Base-by-base conservation (phyloP, 2,797 vertebrate species). In the Pelodytes ibericus region DNA sequence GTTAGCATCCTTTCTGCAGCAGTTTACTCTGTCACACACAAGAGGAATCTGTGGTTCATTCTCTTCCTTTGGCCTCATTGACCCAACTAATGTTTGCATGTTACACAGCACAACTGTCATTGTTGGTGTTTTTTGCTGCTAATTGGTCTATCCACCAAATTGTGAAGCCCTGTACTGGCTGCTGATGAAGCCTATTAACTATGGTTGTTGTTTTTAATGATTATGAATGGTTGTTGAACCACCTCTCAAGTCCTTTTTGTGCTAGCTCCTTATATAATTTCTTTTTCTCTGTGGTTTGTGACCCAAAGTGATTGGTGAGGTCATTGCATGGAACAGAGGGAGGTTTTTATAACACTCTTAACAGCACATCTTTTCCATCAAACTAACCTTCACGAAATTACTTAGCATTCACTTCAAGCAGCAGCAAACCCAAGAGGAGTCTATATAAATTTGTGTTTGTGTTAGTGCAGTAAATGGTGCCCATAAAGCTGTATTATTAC, bases 141-240 rank as follows among this genome's bases (percentile, higher is more conserved):
- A 69, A 69, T 61, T 69, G 65, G 10, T n/a, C 44, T 60, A 60
- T 75, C 29, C 27, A 60, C 26, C 58, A 68, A 60, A 51, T 13
- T 59, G 27, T 62, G 18, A 5, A 8, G 24, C 39, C 30, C 39
- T 20, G n/a, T 25, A 33, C 18, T 11, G 13, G n/a, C 16, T 20
- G 31, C 65, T 70, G 39, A 59, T 68, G 58, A 69, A 68, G 44
- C 18, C 41, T 29, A 51, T 68, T 67, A 47, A 10, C 10, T 8
- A n/a, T n/a, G n/a, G n/a, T n/a, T n/a, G n/a, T n/a, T n/a, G n/a
- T n/a, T n/a, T 8, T 33, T 74, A 75, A 69, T 68, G 41, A 25
- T 33, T 24, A 24, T 30, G 56, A 62, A 61, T 75, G 74, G 16
- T 27, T 57, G 30, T 2, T 75, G 53, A 51, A 10, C n/a, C n/a